Conservation (phyloP, 2,113 vertebrate species). For the Elanus axillaris region DNA sequence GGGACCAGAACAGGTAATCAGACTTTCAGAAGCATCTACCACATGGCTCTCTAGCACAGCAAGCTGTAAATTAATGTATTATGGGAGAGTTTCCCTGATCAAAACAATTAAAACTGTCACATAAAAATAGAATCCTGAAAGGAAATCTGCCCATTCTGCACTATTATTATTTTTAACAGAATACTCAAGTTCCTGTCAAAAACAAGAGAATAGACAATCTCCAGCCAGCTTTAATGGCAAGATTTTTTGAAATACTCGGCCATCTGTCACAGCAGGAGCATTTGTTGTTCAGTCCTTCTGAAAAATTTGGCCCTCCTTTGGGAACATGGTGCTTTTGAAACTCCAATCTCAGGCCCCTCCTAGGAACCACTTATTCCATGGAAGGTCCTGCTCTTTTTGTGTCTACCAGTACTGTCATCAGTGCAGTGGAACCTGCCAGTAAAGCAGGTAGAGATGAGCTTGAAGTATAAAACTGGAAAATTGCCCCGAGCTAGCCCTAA, state of each 20-base stretch:
- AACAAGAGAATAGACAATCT: constrained; percentile 39
- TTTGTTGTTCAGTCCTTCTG: constrained; percentile 21
- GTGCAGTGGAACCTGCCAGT: background rate
- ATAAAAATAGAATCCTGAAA: constrained; percentile 36
- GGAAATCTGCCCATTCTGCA: background rate
- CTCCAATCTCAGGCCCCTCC: background rate
- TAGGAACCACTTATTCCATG: background rate
- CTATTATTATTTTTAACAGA: constrained; percentile 22
- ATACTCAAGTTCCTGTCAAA: constrained; percentile 45
- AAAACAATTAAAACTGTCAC: background rate
- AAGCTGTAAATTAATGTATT: background rate
- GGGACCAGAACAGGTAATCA: background rate
- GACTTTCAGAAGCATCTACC: background rate
- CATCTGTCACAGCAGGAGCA: constrained; percentile 62
- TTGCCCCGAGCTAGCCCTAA: background rate
- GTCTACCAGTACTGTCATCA: background rate
- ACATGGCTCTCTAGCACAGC: background rate
- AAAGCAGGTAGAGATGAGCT: background rate
- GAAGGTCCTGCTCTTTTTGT: background rate
- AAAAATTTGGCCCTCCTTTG: constrained; percentile 34
- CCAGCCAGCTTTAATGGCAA: constrained; percentile 40
- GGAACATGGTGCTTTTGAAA: constrained; percentile 20
- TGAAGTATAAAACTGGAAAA: background rate
- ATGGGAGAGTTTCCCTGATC: background rate
- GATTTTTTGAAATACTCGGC: constrained; percentile 47